phyloP scores from a whole-genome alignment of 2,113 vertebrate species.

The Heliornis fulica region DNA sequence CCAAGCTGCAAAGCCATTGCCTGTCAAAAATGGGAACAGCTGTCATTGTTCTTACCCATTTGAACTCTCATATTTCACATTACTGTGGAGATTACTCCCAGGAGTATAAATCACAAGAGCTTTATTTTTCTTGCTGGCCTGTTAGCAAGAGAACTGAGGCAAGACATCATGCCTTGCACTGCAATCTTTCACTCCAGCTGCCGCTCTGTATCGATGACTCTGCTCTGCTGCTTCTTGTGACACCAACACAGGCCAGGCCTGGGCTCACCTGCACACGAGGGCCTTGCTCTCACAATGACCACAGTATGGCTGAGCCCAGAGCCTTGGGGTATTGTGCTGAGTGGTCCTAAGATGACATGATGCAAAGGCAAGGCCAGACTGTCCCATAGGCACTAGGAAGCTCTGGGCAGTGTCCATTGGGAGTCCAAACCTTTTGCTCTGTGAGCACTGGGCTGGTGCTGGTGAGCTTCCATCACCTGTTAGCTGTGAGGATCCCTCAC shows the following conservation, averaged over 20 bases:
- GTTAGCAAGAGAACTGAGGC: constrained; percentile 10
- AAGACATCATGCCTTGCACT: neutral
- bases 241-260: rapidly evolving
- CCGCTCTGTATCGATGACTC: neutral
- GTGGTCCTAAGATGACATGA: neutral
- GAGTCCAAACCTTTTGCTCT: neutral
- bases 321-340: neutral
- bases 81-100: constrained; percentile 15
- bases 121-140: constrained; percentile 44
- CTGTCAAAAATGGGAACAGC: constrained; percentile 36
- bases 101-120: constrained; percentile 33
- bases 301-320: neutral
- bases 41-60: constrained; percentile 51
- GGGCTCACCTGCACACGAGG: neutral
- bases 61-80: constrained; percentile 43
- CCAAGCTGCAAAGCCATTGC: constrained; percentile 11
- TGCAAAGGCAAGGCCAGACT: neutral
- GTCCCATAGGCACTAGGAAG: neutral
- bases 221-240: neutral
- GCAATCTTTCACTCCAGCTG: neutral
- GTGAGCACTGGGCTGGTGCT: neutral
- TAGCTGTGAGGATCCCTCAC: neutral
- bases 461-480: neutral
- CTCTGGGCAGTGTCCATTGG: neutral
- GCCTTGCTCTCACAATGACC: neutral